Evolutionary conservation across 2,797 vertebrate genomes (phyloP).

Genomic region (Margarornis squamiger): DNA sequence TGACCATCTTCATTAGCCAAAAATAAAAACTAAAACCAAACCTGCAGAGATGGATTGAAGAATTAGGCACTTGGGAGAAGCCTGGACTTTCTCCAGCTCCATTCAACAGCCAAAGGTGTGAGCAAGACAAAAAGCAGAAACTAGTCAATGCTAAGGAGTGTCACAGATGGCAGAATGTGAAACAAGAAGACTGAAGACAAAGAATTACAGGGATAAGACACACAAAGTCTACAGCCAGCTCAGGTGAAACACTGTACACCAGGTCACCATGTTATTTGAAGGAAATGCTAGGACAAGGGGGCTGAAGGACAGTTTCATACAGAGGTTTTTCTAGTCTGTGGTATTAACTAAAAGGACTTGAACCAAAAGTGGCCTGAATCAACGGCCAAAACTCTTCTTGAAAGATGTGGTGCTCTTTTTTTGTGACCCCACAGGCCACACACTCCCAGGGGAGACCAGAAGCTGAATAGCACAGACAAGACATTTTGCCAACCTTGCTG

Average conservation of each 20-base stretch:
- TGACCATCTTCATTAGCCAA: not conserved
- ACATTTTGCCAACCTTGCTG: not conserved
- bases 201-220: not conserved
- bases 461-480: not conserved
- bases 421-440: not conserved
- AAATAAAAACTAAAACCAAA: constrained; percentile 27
- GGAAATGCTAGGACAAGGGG: not conserved
- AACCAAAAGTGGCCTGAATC: not conserved
- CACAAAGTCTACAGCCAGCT: not conserved
- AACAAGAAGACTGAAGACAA: constrained; percentile 25
- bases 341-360: not conserved
- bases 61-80: not conserved
- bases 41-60: not conserved
- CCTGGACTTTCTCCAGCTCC: constrained; percentile 27
- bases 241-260: not conserved
- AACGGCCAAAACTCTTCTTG: not conserved
- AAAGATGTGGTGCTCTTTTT: not conserved
- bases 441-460: not conserved
- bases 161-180: constrained; percentile 36
- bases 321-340: not conserved
- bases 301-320: not conserved
- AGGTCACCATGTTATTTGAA: not conserved
- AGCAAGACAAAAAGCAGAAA: constrained; percentile 50
- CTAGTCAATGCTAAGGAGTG: not conserved
- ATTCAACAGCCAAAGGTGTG: constrained; percentile 37